A percentile compares a stretch with the other conserved stretches of the same genome.
Evolutionary conservation across 2,888 invertebrate species (phyloP).

Genomic region (Brassicogethes aeneus): DNA sequence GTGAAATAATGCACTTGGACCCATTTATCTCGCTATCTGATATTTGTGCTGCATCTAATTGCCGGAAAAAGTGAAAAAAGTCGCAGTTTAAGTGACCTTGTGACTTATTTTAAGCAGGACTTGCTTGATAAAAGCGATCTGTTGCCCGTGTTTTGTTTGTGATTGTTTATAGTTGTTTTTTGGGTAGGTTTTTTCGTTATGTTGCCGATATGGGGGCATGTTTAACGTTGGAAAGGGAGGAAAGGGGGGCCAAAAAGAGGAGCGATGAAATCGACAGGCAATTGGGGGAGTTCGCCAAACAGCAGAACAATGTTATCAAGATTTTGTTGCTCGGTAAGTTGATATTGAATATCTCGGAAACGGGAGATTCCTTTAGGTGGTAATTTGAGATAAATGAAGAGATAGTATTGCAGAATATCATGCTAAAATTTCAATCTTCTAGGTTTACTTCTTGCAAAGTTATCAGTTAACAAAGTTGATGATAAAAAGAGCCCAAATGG

Average conservation of each 20-base stretch:
- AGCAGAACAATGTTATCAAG: slow-evolving; percentile 53
- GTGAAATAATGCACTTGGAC: no score
- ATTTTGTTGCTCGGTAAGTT: slow-evolving; percentile 50
- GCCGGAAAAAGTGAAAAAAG: neutral
- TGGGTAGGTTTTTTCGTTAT: slow-evolving; percentile 39
- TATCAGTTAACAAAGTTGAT: no score
- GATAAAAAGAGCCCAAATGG: no score
- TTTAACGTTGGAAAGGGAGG: slow-evolving; percentile 53
- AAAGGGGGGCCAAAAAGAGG: slow-evolving; percentile 47
- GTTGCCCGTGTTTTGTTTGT: no score
- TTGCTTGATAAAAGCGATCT: neutral
- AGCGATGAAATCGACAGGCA: slow-evolving; percentile 54
- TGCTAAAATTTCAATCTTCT: no score
- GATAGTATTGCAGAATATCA: no score
- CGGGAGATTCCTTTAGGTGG: neutral
- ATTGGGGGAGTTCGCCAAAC: slow-evolving; percentile 48
- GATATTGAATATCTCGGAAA: slow-evolving; percentile 2
- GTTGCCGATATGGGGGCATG: slow-evolving; percentile 50
- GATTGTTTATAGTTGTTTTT: no score
- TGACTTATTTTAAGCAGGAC: neutral
- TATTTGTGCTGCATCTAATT: neutral
- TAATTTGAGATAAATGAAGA: slow-evolving; percentile 3
- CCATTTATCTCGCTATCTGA: neutral
- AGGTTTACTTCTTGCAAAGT: no score
- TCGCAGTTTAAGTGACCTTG: neutral